Evolutionary conservation across 2,113 vertebrate genomes (phyloP).

Genomic region (Coptodon bakossiorum): DNA sequence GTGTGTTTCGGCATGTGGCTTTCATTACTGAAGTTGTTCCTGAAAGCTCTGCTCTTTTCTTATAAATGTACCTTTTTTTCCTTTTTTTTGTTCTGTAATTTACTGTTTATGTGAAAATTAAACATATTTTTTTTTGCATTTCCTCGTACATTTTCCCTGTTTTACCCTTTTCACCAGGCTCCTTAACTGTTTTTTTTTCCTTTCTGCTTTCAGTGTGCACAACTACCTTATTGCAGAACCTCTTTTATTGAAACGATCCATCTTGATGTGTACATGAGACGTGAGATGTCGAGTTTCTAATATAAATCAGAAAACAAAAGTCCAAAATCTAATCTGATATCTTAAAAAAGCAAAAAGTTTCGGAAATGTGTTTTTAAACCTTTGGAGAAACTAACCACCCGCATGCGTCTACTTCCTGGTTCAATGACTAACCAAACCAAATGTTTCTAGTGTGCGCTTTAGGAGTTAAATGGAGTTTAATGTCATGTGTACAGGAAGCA

Average conservation of each 20-base stretch:
- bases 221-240: background rate
- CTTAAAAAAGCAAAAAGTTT: background rate
- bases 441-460: background rate
- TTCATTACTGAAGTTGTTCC: background rate
- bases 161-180: accelerated
- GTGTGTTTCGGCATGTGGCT: background rate
- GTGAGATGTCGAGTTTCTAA: background rate
- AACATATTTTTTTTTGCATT: background rate
- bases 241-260: background rate
- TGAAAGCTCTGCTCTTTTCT: background rate
- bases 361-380: background rate
- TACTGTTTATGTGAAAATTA: background rate
- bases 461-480: background rate
- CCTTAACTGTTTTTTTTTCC: background rate
- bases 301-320: background rate
- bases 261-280: background rate
- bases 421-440: background rate
- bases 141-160: accelerated
- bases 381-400: background rate
- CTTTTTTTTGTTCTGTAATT: background rate
- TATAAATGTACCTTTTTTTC: background rate
- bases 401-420: background rate
- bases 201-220: background rate
- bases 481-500: background rate
- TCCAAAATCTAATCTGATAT: background rate